These are phyloP conservation scores for Syrrhaptes paradoxus DNA, from an alignment of 2,113 vertebrate species.

Conservation along the genomic window DNA sequence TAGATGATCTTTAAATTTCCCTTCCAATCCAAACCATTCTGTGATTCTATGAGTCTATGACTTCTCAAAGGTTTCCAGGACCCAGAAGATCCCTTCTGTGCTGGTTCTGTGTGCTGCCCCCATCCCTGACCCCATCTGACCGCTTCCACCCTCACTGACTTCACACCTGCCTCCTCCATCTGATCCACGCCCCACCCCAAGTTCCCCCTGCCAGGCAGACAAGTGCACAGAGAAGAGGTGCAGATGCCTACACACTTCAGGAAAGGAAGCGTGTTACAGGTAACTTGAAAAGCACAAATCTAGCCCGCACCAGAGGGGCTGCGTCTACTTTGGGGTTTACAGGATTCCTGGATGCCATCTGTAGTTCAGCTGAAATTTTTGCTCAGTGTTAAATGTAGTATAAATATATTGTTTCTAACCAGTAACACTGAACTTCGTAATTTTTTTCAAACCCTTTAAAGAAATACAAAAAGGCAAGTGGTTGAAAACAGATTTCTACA, in stretches of 20 bases:
- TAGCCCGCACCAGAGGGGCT: background rate
- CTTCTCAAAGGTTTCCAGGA: background rate
- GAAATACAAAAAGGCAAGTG: background rate
- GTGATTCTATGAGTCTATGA: background rate
- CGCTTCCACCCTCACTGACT: background rate
- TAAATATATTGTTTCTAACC: background rate
- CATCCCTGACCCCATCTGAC: background rate
- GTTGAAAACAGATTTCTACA: background rate
- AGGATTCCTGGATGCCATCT: background rate
- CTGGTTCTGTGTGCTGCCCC: background rate
- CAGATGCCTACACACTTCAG: background rate
- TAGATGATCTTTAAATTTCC: background rate
- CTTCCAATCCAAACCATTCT: background rate
- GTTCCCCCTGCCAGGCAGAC: background rate
- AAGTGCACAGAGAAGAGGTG: background rate
- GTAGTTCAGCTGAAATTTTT: background rate
- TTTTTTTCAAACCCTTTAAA: background rate
- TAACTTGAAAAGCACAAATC: background rate
- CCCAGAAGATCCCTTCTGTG: background rate
- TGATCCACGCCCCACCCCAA: background rate
- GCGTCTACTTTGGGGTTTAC: background rate
- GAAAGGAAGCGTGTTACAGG: background rate
- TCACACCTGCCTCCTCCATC: background rate
- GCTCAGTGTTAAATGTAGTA: background rate
- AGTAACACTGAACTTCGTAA: background rate